Conservation (phyloP, 2,888 invertebrate genomes). For the Trimorus sp. region DNA sequence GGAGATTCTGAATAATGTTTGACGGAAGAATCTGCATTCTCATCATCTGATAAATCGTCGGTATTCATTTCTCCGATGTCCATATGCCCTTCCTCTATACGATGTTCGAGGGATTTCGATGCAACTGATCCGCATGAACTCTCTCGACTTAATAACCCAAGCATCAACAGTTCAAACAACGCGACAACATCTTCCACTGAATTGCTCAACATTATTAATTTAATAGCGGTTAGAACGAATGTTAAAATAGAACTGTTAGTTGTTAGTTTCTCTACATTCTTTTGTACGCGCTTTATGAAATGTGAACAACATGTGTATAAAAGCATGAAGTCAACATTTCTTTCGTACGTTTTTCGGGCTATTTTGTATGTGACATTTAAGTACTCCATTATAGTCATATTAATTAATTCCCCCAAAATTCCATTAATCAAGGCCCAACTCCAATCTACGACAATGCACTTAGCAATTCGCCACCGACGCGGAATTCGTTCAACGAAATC, state of each 20-base stretch:
- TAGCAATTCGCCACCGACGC: background rate
- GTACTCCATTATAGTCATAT: background rate
- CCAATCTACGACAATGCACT: conserved; percentile 10
- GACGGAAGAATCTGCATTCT: background rate
- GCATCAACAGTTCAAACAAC: conserved; percentile 8
- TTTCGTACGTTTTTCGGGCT: background rate
- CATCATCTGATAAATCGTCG: background rate
- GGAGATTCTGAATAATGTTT: background rate
- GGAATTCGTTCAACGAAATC: conserved; percentile 8
- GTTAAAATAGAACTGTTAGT: background rate
- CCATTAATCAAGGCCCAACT: conserved; percentile 13
- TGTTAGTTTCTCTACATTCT: conserved; percentile 15
- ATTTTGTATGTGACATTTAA: background rate
- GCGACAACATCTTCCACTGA: background rate
- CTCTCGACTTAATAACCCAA: background rate
- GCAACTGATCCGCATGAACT: background rate
- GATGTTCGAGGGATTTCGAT: background rate
- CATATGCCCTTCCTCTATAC: background rate
- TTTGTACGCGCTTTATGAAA: conserved; percentile 2
- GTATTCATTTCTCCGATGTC: background rate
- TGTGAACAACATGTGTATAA: conserved; percentile 12
- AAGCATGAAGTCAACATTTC: conserved; percentile 10
- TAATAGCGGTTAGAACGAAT: background rate
- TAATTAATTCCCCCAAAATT: background rate
- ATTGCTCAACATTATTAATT: background rate